These are phyloP conservation scores for Mnemiopsis leidyi DNA, from an alignment of 37 sponge, comb jelly and placozoan genomes.

Conservation along the genomic window DNA sequence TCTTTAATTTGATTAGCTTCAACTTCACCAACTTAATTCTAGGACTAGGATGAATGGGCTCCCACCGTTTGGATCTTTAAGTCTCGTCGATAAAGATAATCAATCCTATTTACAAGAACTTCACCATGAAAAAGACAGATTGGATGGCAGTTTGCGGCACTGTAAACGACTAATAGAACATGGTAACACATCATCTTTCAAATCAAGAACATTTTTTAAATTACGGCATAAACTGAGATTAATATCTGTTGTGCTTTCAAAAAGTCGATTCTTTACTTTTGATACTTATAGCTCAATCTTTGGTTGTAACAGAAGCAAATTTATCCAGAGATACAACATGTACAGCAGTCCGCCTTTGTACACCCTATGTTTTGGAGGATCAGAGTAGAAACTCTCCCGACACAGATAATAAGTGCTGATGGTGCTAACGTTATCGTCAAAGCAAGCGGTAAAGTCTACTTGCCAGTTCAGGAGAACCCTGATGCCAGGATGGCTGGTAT, in stretches of 20 bases:
- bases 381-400: slow-evolving; percentile 7
- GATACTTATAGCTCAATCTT: no score
- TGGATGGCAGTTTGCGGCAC: slow-evolving; percentile 14
- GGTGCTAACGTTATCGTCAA: slow-evolving; percentile 43
- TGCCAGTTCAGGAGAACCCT: slow-evolving; percentile 23
- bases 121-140: slow-evolving; percentile 55
- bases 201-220: no score
- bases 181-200: no score
- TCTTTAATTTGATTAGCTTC: no score
- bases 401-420: slow-evolving; percentile 54
- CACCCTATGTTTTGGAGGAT: slow-evolving; percentile 54
- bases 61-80: slow-evolving; percentile 53
- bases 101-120: slow-evolving; percentile 50
- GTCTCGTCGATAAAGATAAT: slow-evolving; percentile 53
- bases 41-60: slow-evolving; percentile 53
- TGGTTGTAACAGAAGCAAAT: no score
- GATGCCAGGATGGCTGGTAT: slow-evolving; percentile 26
- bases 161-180: slow-evolving; percentile 50
- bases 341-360: slow-evolving; percentile 46
- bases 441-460: slow-evolving; percentile 37
- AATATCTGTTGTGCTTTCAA: no score
- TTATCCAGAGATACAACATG: slow-evolving; percentile 34
- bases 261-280: no score
- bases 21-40: no score
- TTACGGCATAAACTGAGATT: no score